Evolutionary conservation across 1,140 invertebrate species (phyloP), one percentile per base, ranked within the genome.

Genomic region (Ips typographus): DNA sequence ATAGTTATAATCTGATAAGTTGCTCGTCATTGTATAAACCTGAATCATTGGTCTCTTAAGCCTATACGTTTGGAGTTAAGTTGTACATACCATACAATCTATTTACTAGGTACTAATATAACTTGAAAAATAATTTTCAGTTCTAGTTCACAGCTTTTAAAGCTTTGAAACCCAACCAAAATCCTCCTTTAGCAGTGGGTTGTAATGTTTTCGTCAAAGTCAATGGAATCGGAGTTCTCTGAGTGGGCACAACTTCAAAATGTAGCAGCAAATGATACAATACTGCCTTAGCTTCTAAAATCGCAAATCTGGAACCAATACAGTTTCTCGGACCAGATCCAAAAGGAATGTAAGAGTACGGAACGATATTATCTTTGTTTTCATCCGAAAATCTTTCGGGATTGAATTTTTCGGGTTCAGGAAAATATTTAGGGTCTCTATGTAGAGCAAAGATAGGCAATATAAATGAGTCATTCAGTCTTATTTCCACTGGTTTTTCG

Each of bases 281-380:
- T 7, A 77, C 40, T n/a, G 77, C 64, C 60, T 82, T 82, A 6
- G 55, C 64, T 72, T 77, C 76, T 40, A 79, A 51, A 22, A 78
- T 63, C 53, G 78, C 77, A 66, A 79, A 79, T 68, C 77, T 70
- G n/a, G 71, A 72, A 8, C 71, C 76, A 40, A 74, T 70, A 61
- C 74, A 81, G 69, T 76, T 78, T 71, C 84, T 77, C 2, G 81
- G 80, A 2, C 85, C 85, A 42, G 82, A 80, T 22, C 85, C 85
- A 75, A 88, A 88, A 2, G 87, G 86, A 22, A 88, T 75, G 74
- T 81, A 87, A 7, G 81, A 71, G 64, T 79, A 82, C 1, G 75
- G 80, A 68, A 78, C 80, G 59, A 85, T 78, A 6, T 74, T 74
- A 1, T 59, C 43, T 71, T 70, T 74, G 49, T 77, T 77, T 57